phyloP scores from a whole-genome alignment of 2,888 invertebrate species.

The Melinopterus prodromus region DNA sequence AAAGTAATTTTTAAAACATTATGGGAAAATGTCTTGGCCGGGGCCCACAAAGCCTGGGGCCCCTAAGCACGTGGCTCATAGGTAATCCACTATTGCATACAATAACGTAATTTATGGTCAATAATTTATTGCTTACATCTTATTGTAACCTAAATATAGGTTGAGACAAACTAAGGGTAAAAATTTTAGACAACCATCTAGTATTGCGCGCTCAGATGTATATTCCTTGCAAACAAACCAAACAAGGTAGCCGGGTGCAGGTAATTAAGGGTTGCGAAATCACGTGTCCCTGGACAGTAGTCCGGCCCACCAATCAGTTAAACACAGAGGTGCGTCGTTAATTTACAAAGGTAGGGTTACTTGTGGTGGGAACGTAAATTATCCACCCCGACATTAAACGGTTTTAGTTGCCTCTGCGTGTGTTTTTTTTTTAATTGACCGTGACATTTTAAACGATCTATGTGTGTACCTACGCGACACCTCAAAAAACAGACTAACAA shows the following conservation, averaged over 20 bases:
- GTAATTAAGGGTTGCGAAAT: neutral
- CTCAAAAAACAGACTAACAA: neutral
- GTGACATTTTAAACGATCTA: neutral
- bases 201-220: neutral
- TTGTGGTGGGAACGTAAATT: neutral
- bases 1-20: too few species aligned
- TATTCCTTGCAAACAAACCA: neutral
- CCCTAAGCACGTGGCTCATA: too few species aligned
- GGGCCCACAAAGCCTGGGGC: too few species aligned
- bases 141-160: too few species aligned
- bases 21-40: too few species aligned
- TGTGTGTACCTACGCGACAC: neutral
- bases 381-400: neutral
- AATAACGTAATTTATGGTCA: too few species aligned
- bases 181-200: too few species aligned
- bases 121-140: too few species aligned
- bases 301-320: neutral
- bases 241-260: neutral
- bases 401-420: neutral
- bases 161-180: too few species aligned
- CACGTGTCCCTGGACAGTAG: neutral
- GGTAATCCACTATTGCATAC: too few species aligned
- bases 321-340: neutral
- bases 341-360: conserved; percentile 4
- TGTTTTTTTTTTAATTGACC: neutral